Conservation (phyloP, 2,113 vertebrate species). For the Xenus cinereus region DNA sequence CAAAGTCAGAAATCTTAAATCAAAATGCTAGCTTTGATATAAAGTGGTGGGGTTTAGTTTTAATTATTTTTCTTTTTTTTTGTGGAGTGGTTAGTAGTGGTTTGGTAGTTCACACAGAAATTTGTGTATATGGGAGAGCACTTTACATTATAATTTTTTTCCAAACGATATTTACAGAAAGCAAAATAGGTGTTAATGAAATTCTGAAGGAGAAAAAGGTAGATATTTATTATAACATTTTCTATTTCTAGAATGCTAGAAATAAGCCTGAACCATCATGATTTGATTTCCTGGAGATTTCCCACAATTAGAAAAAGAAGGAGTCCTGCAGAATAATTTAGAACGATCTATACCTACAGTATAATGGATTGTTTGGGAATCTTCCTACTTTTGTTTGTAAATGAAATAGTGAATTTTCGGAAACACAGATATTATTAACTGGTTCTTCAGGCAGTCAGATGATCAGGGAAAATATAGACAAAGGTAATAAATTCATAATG, state of each 20-base stretch:
- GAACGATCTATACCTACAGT: neutral
- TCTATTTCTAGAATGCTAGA: neutral
- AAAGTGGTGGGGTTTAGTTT: neutral
- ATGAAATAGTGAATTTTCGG: neutral
- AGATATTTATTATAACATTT: neutral
- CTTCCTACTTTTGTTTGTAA: neutral
- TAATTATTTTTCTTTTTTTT: neutral
- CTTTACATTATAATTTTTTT: neutral
- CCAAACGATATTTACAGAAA: neutral
- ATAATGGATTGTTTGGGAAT: neutral
- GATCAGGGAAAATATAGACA: neutral
- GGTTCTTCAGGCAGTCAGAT: neutral
- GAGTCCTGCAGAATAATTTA: neutral
- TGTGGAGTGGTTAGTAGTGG: neutral
- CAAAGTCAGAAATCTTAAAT: conserved; percentile 39
- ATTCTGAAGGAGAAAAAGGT: neutral
- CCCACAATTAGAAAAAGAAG: neutral
- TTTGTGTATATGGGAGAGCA: neutral
- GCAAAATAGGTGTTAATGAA: neutral
- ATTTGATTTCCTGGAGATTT: neutral
- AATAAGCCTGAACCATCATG: neutral
- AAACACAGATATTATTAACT: neutral
- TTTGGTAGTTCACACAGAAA: neutral
- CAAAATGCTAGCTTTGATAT: neutral
- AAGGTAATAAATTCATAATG: neutral